These are phyloP conservation scores for Pholis gunnellus DNA, from an alignment of 2,113 vertebrate species.

Conservation along the genomic window DNA sequence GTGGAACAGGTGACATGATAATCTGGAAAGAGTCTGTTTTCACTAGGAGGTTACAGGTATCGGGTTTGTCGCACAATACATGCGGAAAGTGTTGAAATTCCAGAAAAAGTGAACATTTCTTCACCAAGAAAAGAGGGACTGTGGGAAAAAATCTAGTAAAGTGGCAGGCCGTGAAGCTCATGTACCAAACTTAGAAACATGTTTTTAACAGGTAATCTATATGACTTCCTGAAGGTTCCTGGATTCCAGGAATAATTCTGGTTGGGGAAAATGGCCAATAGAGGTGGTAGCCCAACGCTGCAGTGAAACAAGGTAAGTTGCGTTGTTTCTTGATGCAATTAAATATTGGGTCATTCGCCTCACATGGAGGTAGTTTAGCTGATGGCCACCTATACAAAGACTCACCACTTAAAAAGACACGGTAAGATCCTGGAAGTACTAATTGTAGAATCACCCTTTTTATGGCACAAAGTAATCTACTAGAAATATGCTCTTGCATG, in stretches of 20 bases:
- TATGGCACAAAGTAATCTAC: not conserved
- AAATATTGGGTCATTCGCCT: not conserved
- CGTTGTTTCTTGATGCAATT: not conserved
- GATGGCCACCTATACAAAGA: not conserved
- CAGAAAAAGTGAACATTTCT: not conserved
- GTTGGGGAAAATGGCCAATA: not conserved
- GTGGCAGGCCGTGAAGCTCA: not conserved
- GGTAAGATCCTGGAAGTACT: not conserved
- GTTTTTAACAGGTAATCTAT: not conserved
- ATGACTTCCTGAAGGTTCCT: conserved; percentile 7
- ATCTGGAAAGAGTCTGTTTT: conserved; percentile 20
- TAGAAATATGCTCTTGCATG: not conserved
- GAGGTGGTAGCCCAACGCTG: not conserved
- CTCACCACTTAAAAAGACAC: not conserved
- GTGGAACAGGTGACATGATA: conserved; percentile 21
- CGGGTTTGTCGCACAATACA: not conserved
- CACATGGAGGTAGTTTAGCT: not conserved
- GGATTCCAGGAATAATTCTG: conserved; percentile 16
- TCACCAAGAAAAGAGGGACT: not conserved
- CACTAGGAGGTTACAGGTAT: not conserved
- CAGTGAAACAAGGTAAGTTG: not conserved
- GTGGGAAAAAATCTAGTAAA: not conserved
- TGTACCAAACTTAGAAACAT: conserved; percentile 1
- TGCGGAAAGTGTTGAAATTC: not conserved
- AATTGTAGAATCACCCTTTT: not conserved